phyloP scores from a whole-genome alignment of 2,888 invertebrate species.

The Siphlonurus alternatus region DNA sequence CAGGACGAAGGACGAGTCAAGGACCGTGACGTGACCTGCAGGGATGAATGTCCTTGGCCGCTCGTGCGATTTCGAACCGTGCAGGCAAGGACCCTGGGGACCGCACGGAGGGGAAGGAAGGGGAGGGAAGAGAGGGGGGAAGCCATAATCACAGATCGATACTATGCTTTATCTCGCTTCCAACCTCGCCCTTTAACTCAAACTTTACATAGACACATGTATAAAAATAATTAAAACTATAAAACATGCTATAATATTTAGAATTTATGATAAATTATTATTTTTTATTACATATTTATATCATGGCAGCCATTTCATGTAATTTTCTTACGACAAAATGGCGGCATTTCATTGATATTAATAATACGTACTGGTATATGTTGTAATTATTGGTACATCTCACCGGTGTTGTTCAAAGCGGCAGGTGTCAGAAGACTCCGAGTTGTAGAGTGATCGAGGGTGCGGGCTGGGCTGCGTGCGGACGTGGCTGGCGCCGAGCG shows the following conservation, averaged over 20 bases:
- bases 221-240: too few species aligned
- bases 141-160: slow-evolving; percentile 3
- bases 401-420: background rate
- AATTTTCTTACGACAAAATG: background rate
- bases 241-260: too few species aligned
- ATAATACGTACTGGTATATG: background rate
- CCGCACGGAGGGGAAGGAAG: background rate
- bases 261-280: background rate
- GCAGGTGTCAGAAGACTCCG: background rate
- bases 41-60: background rate
- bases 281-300: background rate
- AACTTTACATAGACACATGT: too few species aligned
- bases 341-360: background rate
- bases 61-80: background rate
- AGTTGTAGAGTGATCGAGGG: background rate
- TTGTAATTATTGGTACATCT: background rate
- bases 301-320: background rate
- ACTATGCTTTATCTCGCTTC: background rate
- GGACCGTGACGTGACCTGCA: background rate
- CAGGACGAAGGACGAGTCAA: too few species aligned
- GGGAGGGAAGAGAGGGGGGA: background rate
- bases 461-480: background rate
- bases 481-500: background rate
- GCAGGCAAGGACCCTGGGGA: background rate
- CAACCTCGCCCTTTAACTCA: background rate